Evolutionary conservation across 2,113 vertebrate genomes (phyloP), one percentile per base, ranked within the genome.

Genomic region (Sinocyclocheilus anophthalmus): DNA sequence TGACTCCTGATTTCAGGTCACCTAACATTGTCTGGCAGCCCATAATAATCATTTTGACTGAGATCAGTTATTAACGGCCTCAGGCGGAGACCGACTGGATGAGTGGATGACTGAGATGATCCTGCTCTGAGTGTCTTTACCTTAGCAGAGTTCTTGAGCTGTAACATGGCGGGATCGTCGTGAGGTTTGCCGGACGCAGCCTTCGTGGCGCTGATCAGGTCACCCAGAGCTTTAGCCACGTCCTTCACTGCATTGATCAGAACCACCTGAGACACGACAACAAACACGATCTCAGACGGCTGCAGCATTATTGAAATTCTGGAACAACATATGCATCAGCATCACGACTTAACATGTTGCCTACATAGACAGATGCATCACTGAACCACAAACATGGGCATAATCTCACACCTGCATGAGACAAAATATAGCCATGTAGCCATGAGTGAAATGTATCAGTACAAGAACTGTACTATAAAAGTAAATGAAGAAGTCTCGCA

Each of bases 201-300:
- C 88, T 99, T 99, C 0, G 98, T 99, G 65, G 97, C 92, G 33
- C 97, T 96, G 0, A 99, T 99, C 85, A 99, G 96, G 82, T 99
- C 97, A 9, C 96, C 96, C 73, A 99, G 93, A 24, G 98, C 98
- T 91, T 99, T 99, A 83, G 98, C 98, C 84, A 99, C 98, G 11
- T 99, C 98, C 89, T 99, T 99, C 88, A 99, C 98, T 0, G 98
- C 97, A 9, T 99, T 99, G 91, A 99, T 99, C 86, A 99, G 93
- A 37, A 99, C 98, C 77, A 99, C 98, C 98, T 99, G 85, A 0
- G 70, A 85, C 18, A 75, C 0, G 10, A 26, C 69, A 61, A 83
- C 53, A 87, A 67, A 77, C 33, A 77, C 39, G 65, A 8, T 61
- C 20, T 61, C 20, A n/a, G 57, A n/a, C 7, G 4, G 16, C 53